Evolutionary conservation across 2,797 vertebrate species (phyloP).

Genomic region (Liasis olivaceus): DNA sequence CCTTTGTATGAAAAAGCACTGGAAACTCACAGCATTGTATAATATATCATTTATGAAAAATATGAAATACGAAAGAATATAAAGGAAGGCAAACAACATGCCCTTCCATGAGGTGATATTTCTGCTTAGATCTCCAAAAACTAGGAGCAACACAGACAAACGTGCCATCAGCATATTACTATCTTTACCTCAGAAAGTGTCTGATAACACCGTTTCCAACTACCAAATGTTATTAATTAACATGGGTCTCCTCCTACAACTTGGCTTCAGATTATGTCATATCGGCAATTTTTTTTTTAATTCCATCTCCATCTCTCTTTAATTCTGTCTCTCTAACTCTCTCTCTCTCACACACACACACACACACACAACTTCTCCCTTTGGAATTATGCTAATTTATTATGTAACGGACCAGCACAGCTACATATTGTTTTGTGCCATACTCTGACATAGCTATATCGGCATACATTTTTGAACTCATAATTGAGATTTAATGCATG

Average conservation of each 20-base stretch:
- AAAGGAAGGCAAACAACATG: neutral
- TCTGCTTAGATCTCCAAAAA: neutral
- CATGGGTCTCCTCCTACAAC: neutral
- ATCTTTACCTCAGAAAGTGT: neutral
- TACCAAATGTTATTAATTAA: neutral
- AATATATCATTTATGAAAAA: neutral
- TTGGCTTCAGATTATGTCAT: neutral
- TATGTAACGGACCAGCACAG: neutral
- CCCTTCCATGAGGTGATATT: neutral
- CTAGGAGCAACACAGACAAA: neutral
- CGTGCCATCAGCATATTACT: neutral
- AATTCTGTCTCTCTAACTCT: neutral
- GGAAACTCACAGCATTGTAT: neutral
- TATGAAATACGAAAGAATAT: neutral
- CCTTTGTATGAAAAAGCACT: neutral
- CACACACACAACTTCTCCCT: neutral
- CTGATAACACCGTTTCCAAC: neutral
- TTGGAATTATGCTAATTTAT: neutral
- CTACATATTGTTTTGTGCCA: neutral
- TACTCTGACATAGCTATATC: neutral
- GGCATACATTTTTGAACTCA: neutral
- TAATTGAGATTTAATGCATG: neutral
- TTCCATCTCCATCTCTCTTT: neutral
- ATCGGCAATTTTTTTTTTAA: neutral
- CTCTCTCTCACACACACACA: neutral